Conservation (phyloP, 2,888 invertebrate species). For the Ptilodon capucinus region DNA sequence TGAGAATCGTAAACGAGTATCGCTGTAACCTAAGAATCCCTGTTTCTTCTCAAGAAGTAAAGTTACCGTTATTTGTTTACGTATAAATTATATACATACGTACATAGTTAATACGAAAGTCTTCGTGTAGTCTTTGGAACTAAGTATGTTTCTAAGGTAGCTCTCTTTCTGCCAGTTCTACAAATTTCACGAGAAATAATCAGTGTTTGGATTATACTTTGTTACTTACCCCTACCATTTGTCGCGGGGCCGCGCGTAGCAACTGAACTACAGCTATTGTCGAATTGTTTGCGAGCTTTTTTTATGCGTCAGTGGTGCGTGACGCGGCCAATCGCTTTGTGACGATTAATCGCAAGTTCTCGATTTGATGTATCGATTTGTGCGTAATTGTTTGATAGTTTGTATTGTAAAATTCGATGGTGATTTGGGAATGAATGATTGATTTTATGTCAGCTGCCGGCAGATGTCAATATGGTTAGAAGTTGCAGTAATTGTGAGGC, state of each 20-base stretch:
- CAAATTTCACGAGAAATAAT: neutral
- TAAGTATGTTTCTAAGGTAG: too few relatives aligned
- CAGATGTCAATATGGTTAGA: neutral
- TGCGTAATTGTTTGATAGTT: neutral
- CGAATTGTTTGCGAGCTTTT: constrained; percentile 35
- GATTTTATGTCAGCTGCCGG: neutral
- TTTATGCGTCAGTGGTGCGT: constrained; percentile 36
- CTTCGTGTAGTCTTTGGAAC: too few relatives aligned
- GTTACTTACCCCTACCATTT: constrained; percentile 21
- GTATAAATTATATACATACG: too few relatives aligned
- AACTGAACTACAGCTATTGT: constrained; percentile 30
- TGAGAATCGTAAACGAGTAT: too few relatives aligned
- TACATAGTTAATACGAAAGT: too few relatives aligned
- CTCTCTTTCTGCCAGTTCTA: too few relatives aligned
- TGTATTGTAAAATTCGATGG: neutral
- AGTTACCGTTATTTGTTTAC: too few relatives aligned
- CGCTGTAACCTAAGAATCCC: too few relatives aligned
- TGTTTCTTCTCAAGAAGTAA: too few relatives aligned
- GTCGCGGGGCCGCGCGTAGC: constrained; percentile 14
- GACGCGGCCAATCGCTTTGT: constrained; percentile 27
- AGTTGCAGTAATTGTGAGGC: neutral
- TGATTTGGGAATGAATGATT: neutral
- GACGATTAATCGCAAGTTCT: constrained; percentile 3
- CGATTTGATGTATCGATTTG: constrained; percentile 1
- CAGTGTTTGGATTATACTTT: constrained; percentile 1